phyloP scores from a whole-genome alignment of 1,140 invertebrate species.

The Eufriesea mexicana region DNA sequence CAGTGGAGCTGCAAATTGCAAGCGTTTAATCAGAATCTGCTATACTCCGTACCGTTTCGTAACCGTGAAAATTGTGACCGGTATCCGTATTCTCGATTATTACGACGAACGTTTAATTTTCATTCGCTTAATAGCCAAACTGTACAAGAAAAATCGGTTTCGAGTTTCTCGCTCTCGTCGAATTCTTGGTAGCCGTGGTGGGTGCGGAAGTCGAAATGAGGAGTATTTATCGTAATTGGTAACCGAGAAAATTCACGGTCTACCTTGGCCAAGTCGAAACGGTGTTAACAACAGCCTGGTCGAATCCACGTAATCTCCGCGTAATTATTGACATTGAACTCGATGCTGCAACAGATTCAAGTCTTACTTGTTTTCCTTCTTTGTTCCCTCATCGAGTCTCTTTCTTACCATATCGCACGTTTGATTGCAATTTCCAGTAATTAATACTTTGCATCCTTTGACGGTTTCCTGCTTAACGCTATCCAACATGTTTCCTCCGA shows the following conservation, averaged over 20 bases:
- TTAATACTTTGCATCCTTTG: slow-evolving; percentile 43
- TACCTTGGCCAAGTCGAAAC: neutral
- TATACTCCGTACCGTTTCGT: neutral
- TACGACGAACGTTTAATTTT: neutral
- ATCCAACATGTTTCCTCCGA: slow-evolving; percentile 47
- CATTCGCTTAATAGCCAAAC: neutral
- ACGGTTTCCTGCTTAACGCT: slow-evolving; percentile 52
- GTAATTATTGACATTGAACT: slow-evolving; percentile 58
- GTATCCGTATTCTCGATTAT: neutral
- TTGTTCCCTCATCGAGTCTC: neutral
- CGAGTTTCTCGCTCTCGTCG: neutral
- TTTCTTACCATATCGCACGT: neutral
- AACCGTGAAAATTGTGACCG: neutral
- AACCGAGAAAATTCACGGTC: slow-evolving; percentile 18
- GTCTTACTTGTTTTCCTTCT: neutral
- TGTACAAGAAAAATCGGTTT: neutral
- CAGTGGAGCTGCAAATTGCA: neutral
- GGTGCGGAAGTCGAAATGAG: slow-evolving; percentile 6
- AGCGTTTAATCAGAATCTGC: neutral
- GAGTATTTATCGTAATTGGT: slow-evolving; percentile 17
- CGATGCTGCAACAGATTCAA: neutral
- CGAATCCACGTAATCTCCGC: slow-evolving; percentile 29
- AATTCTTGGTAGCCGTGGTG: neutral
- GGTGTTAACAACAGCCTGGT: neutral
- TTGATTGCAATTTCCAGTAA: slow-evolving; percentile 51